Conservation (phyloP, 2,113 vertebrate genomes). For the Ammodytes marinus region DNA sequence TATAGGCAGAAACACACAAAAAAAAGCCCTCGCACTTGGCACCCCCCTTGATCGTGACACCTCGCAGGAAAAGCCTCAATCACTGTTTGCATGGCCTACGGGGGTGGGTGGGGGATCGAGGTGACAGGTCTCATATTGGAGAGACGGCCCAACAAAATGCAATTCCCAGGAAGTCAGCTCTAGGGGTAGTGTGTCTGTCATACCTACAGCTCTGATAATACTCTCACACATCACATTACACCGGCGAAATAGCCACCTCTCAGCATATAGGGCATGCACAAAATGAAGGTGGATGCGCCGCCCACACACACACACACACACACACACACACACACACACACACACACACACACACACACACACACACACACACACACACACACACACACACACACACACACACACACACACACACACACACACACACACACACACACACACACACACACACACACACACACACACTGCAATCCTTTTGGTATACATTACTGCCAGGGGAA, state of each 20-base stretch:
- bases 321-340: too few species aligned
- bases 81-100: constrained; percentile 78
- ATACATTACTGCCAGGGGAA: constrained; percentile 67
- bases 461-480: constrained; percentile 42
- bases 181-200: constrained; percentile 73
- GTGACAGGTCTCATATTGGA: constrained; percentile 86
- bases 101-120: constrained; percentile 83
- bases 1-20: constrained; percentile 48
- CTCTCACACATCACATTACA: constrained; percentile 75
- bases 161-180: constrained; percentile 74
- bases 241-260: constrained; percentile 60
- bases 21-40: constrained; percentile 36
- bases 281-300: constrained; percentile 35
- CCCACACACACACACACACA: background rate
- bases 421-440: too few species aligned
- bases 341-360: too few species aligned
- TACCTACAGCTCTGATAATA: constrained; percentile 76
- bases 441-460: constrained; percentile 24
- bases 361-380: background rate
- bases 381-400: constrained; percentile 18
- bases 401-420: too few species aligned
- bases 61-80: constrained; percentile 86
- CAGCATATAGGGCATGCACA: constrained; percentile 30
- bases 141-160: constrained; percentile 71
- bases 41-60: constrained; percentile 68